Evolutionary conservation across 2,888 invertebrate species (phyloP).

Genomic region (Amblyteles armatorius): DNA sequence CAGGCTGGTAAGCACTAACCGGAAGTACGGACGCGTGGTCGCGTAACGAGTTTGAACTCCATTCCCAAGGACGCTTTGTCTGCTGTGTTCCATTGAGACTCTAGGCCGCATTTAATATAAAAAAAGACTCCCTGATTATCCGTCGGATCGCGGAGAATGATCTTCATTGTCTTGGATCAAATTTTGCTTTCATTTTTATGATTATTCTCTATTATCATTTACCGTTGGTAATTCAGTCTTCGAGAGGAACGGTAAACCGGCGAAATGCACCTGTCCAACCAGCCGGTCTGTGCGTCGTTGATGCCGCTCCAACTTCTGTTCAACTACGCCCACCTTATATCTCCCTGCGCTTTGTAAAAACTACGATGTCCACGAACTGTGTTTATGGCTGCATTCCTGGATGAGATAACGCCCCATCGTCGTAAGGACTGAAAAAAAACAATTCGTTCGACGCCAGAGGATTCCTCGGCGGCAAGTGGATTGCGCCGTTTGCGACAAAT

Average conservation of each 20-base stretch:
- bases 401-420: neutral
- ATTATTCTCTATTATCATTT: neutral
- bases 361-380: neutral
- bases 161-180: neutral
- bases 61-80: slow-evolving; percentile 70
- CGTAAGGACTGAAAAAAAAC: neutral
- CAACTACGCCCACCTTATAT: slow-evolving; percentile 51
- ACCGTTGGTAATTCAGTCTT: too few species aligned
- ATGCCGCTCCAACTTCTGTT: slow-evolving; percentile 66
- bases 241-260: neutral
- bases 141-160: neutral
- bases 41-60: slow-evolving; percentile 75
- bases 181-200: neutral
- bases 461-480: too few species aligned
- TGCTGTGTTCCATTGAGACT: slow-evolving; percentile 15
- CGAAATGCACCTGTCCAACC: slow-evolving; percentile 71
- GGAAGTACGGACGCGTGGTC: slow-evolving; percentile 77
- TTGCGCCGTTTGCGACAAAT: too few species aligned
- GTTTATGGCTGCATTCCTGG: neutral
- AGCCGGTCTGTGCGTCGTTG: slow-evolving; percentile 68
- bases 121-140: slow-evolving; percentile 5
- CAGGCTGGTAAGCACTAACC: slow-evolving; percentile 63
- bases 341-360: neutral
- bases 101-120: neutral
- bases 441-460: neutral